These are phyloP conservation scores for Drosophila rellima DNA, from an alignment of 2,888 invertebrate species.

Conservation along the genomic window DNA sequence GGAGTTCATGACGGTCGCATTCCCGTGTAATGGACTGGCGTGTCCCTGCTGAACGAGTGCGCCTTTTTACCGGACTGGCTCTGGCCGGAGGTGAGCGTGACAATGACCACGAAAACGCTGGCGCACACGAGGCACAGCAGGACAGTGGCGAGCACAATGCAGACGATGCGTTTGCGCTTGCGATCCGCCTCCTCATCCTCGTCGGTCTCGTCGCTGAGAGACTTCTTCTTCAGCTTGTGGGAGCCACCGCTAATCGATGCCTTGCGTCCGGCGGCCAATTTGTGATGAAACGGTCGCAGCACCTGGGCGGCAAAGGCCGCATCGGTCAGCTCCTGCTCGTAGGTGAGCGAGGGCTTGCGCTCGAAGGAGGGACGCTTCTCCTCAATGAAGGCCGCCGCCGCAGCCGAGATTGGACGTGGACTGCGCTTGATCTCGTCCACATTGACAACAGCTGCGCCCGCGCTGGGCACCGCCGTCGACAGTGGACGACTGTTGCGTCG, in stretches of 20 bases:
- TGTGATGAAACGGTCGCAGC: slow-evolving; percentile 84
- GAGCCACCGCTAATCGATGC: slow-evolving; percentile 79
- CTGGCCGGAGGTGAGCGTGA: slow-evolving; percentile 90
- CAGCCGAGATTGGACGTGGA: slow-evolving; percentile 84
- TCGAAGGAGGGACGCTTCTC: slow-evolving; percentile 85
- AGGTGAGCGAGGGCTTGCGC: slow-evolving; percentile 84
- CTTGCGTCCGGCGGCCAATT: slow-evolving; percentile 81
- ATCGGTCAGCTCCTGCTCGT: slow-evolving; percentile 84
- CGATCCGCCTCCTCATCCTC: slow-evolving; percentile 88
- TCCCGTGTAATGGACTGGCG: slow-evolving; percentile 86
- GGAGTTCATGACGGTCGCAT: slow-evolving; percentile 80
- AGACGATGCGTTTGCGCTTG: slow-evolving; percentile 90
- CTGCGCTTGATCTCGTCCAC: slow-evolving; percentile 85
- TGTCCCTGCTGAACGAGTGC: slow-evolving; percentile 88
- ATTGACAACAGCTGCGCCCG: slow-evolving; percentile 64
- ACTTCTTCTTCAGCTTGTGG: slow-evolving; percentile 84
- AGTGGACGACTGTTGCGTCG: slow-evolving; percentile 85
- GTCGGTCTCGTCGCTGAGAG: slow-evolving; percentile 86
- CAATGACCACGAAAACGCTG: slow-evolving; percentile 91
- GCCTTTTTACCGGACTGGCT: slow-evolving; percentile 89
- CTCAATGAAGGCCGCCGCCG: slow-evolving; percentile 83
- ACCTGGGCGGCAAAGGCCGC: slow-evolving; percentile 85
- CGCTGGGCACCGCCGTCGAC: slow-evolving; percentile 72
- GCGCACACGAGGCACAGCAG: slow-evolving; percentile 91
- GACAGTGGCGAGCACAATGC: slow-evolving; percentile 89